Evolutionary conservation across 92 coral and sea anemone species (phyloP).

Genomic region (Montipora capitata): DNA sequence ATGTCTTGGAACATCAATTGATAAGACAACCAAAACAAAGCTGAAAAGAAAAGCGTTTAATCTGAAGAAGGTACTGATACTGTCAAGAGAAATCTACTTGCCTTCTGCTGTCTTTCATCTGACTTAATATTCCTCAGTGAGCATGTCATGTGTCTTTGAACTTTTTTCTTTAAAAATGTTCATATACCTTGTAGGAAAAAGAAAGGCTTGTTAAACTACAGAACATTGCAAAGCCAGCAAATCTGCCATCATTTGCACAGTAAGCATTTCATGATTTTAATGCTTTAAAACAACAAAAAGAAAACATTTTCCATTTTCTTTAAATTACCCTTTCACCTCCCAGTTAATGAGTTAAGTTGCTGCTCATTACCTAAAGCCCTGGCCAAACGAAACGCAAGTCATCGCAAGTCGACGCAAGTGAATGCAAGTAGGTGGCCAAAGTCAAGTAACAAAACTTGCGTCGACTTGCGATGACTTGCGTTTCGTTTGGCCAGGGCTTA

Average conservation of each 20-base stretch:
- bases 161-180: not conserved
- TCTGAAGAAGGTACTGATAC: slow-evolving; percentile 82
- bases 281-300: too few species aligned
- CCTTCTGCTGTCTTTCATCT: not conserved
- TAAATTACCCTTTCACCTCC: too few species aligned
- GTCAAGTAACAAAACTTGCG: too few species aligned
- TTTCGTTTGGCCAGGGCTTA: too few species aligned
- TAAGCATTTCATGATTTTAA: slow-evolving; percentile 27
- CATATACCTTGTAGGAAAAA: slow-evolving; percentile 66
- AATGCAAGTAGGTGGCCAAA: too few species aligned
- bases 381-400: too few species aligned
- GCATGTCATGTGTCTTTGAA: not conserved
- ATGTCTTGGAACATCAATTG: slow-evolving; percentile 84
- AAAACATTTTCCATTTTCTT: too few species aligned
- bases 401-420: too few species aligned
- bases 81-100: not conserved
- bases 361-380: too few species aligned
- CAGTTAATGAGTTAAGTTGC: too few species aligned
- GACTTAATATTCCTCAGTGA: not conserved
- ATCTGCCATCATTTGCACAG: slow-evolving; percentile 83
- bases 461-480: too few species aligned
- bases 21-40: slow-evolving; percentile 86
- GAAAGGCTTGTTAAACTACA: slow-evolving; percentile 86
- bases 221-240: slow-evolving; percentile 82
- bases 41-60: slow-evolving; percentile 89